Conservation (phyloP, 2,113 vertebrate species). For the Mungos mungo region DNA sequence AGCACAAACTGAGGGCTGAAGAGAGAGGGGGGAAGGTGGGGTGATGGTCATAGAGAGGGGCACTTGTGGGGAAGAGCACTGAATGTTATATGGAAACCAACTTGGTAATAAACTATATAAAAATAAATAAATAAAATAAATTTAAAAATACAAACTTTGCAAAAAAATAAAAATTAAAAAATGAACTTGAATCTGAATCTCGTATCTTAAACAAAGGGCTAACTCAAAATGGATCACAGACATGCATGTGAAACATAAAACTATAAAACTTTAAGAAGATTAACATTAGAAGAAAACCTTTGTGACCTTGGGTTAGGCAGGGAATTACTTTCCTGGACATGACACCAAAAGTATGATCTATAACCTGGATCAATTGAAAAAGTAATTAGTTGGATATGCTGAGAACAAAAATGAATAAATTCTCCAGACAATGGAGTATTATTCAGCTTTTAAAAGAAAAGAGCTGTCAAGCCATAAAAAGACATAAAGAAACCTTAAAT, state of each 20-base stretch:
- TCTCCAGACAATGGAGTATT: slow-evolving; percentile 14
- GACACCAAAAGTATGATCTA: not conserved
- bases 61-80: too few species aligned
- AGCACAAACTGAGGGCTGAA: too few species aligned
- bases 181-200: not conserved
- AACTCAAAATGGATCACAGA: not conserved
- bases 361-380: not conserved
- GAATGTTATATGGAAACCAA: too few species aligned
- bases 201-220: not conserved
- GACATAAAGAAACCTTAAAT: not conserved
- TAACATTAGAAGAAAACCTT: not conserved
- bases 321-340: not conserved
- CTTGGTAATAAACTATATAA: too few species aligned
- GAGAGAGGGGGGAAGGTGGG: too few species aligned
- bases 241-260: not conserved
- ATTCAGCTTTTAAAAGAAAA: slow-evolving; percentile 22
- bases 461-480: not conserved
- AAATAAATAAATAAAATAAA: too few species aligned
- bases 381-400: not conserved
- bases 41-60: too few species aligned
- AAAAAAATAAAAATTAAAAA: not conserved
- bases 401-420: not conserved
- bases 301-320: not conserved
- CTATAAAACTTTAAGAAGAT: not conserved
- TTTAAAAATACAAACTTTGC: too few species aligned